Base-by-base conservation (phyloP, 2,113 vertebrate species). In the Brienomyrus longianalis region DNA sequence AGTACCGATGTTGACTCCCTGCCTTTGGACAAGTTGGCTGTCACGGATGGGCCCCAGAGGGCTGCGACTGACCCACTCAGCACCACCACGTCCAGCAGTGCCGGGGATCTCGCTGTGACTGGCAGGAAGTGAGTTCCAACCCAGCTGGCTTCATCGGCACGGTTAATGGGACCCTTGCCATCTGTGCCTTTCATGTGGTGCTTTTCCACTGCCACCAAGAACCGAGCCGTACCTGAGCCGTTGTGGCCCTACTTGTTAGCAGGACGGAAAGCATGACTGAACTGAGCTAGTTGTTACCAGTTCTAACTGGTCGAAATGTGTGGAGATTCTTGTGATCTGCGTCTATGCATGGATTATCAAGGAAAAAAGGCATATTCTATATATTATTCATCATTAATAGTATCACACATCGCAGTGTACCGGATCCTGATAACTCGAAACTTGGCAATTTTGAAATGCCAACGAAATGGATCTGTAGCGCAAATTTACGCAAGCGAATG, bases 21-120 rank as follows among this genome's bases (percentile, higher is more conserved):
- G 62, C 94, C 95, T 0, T 90, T 95, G 52, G 95, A 96, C 50
- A 95, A 96, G 89, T 94, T 95, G n/a, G 90, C 93, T 50, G 92
- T 93, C 89, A 90, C 94, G 0, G 96, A 96, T 19, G 1, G 43
- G 0, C 89, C 50, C 0, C 39, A 89, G 50, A 92, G 80, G 23
- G 66, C 91, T 3, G 88, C 94, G 54, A 92, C 89, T 13, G 91
- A 90, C 7, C 88, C 91, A 0, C 17, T 70, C 27, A 90, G 90
- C 90, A 92, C 0, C 59, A 77, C 93, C 0, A 21, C 88, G 62
- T 70, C 89, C 1, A 31, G 50, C 80, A 48, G 80, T 56, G 10
- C 52, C 51, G 92, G 91, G 39, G 93, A 94, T 90, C 23, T 56
- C 92, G 84, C 93, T 89, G 95, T 94, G 92, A 91, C 91, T 1